Conservation (phyloP, 2,113 vertebrate genomes). For the Hippocampus barbouri region DNA sequence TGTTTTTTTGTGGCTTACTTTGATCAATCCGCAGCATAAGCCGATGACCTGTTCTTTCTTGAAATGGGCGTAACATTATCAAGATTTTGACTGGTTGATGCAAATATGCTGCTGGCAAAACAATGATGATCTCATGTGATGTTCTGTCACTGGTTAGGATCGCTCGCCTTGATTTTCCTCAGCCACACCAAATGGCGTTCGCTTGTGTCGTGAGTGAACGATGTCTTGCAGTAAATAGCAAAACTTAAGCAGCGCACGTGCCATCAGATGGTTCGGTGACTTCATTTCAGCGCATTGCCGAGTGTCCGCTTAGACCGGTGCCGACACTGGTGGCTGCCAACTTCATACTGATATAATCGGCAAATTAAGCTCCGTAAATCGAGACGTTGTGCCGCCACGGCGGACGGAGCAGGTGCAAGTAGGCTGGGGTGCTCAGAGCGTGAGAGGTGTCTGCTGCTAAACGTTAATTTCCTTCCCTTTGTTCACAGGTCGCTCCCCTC, state of each 20-base stretch:
- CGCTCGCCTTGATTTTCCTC: not conserved
- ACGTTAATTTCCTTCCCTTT: not conserved
- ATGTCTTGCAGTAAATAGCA: slow-evolving; percentile 20
- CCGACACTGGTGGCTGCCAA: not conserved
- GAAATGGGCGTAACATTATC: not conserved
- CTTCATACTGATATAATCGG: too few relatives aligned
- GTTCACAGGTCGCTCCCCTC: slow-evolving; percentile 85
- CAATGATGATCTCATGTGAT: not conserved
- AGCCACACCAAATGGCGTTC: slow-evolving; percentile 23
- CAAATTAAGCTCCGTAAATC: too few relatives aligned
- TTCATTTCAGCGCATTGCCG: slow-evolving; percentile 28
- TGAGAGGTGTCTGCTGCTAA: not conserved
- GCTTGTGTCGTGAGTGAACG: slow-evolving; percentile 16
- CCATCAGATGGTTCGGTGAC: slow-evolving; percentile 15
- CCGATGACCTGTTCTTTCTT: not conserved
- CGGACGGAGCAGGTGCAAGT: slow-evolving; percentile 26
- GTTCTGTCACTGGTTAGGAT: not conserved
- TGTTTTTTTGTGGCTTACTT: not conserved
- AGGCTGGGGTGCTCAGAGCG: slow-evolving; percentile 29
- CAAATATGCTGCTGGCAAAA: not conserved
- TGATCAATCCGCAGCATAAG: not conserved
- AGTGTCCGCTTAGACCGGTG: slow-evolving; percentile 12
- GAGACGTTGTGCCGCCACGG: not conserved
- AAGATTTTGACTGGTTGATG: not conserved
- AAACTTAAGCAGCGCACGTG: slow-evolving; percentile 17